phyloP scores from a whole-genome alignment of 2,888 invertebrate species.

The Xestia sexstrigata region DNA sequence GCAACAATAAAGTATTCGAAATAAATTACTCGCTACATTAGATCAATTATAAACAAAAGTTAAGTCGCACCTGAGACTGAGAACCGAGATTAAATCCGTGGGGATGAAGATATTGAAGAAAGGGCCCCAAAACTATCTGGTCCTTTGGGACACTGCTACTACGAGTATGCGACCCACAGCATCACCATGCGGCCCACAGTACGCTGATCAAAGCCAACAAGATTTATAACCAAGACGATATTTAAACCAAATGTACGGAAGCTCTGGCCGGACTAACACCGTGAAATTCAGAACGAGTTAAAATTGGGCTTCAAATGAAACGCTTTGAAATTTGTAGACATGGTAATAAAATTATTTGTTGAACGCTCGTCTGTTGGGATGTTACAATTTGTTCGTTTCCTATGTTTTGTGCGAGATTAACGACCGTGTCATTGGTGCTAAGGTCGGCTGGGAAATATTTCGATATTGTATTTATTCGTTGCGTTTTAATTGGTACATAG shows the following conservation, averaged over 20 bases:
- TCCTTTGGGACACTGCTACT: constrained; percentile 55
- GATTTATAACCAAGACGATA: constrained; percentile 79
- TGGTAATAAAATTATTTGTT: constrained; percentile 61
- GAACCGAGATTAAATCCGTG: constrained; percentile 66
- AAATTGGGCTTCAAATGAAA: constrained; percentile 65
- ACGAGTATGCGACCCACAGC: constrained; percentile 26
- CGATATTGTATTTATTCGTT: background rate
- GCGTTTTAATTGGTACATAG: background rate
- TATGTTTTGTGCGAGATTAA: constrained; percentile 50
- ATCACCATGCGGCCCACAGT: constrained; percentile 4
- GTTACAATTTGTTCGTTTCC: constrained; percentile 51
- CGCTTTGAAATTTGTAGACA: constrained; percentile 63
- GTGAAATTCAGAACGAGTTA: constrained; percentile 70
- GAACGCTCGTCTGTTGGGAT: constrained; percentile 45
- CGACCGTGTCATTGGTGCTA: constrained; percentile 31
- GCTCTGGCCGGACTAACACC: constrained; percentile 71
- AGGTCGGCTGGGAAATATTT: constrained; percentile 24
- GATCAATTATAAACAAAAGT: constrained; percentile 68
- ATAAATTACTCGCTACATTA: constrained; percentile 59
- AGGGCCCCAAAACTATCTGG: constrained; percentile 48
- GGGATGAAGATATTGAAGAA: constrained; percentile 53
- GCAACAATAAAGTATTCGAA: constrained; percentile 47
- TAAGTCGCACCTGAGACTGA: constrained; percentile 68
- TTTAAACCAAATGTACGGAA: constrained; percentile 83
- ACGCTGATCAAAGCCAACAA: constrained; percentile 75